Base-by-base conservation (phyloP, 2,113 vertebrate genomes). In the Muscicapa adusta region DNA sequence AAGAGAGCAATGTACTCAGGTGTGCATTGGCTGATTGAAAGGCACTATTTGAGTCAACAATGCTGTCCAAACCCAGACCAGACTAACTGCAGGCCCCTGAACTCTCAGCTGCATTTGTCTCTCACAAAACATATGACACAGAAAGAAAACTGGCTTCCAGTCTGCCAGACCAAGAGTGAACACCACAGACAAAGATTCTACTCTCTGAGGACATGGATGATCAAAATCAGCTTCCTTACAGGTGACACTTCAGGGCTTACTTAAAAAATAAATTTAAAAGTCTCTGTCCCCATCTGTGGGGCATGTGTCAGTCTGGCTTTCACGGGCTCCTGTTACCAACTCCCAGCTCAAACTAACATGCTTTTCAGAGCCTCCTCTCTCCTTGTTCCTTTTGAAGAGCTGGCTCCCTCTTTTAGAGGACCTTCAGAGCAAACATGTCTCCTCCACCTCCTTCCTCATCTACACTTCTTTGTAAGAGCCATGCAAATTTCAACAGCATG, bases 1-100 rank as follows among this genome's bases (percentile, higher is more conserved):
- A 77, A 93, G 71, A 67, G 67, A 89, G 78, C 85, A 47, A 43
- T 11, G 22, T 50, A 26, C 53, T 94, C 84, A 89, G 89, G 89
- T 91, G 85, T 85, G 58, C 63, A 36, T 0, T 2, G 60, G 78
- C 81, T 65, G 34, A 36, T 42, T 1, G 18, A 83, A 63, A 97
- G 60, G 82, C 71, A 88, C 72, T 60, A 29, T 85, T 88, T 96
- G 95, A 96, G 75, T 95, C 94, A 96, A 67, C 51, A 53, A 83
- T 42, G 38, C 43, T 86, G 63, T 71, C 85, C 63, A 83, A 90
- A 57, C 26, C 63, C 0, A 1, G 22, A 18, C 42, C 58, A 90
- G 79, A 88, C 86, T 67, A 74, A 86, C 60, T 94, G 60, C 51
- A 93, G 50, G 28, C 58, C 81, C 36, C 45, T 88, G 78, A 85